Conservation (phyloP, 2,888 invertebrate species). For the Hydropsyche betteni region DNA sequence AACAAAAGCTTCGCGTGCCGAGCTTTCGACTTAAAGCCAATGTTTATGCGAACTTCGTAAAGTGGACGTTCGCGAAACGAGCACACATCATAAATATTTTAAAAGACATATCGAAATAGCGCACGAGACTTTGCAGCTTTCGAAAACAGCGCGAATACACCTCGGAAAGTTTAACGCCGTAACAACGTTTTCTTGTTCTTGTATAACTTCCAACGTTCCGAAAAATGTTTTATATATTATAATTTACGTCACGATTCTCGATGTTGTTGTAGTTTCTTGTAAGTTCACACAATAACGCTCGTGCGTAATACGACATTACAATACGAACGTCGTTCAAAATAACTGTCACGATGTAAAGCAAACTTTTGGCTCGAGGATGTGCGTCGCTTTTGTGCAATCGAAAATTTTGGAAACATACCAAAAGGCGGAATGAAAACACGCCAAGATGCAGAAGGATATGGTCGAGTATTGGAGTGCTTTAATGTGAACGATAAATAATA, state of each 20-base stretch:
- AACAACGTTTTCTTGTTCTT: too few relatives aligned
- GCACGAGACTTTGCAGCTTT: not conserved
- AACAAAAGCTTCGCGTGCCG: not conserved
- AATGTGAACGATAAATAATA: too few relatives aligned
- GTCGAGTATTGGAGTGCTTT: too few relatives aligned
- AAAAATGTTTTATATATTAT: too few relatives aligned
- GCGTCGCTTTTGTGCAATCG: not conserved
- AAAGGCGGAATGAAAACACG: not conserved
- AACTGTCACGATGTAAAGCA: too few relatives aligned
- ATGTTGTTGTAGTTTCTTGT: too few relatives aligned
- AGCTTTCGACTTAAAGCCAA: not conserved
- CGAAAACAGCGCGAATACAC: not conserved
- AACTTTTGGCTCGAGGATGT: not conserved
- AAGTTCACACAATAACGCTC: too few relatives aligned
- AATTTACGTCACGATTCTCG: too few relatives aligned
- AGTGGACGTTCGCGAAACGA: not conserved
- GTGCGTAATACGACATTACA: too few relatives aligned
- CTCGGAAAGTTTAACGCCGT: not conserved
- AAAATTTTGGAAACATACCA: conserved; percentile 1
- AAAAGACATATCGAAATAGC: not conserved
- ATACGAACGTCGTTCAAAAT: too few relatives aligned
- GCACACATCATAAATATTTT: not conserved
- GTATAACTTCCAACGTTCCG: too few relatives aligned
- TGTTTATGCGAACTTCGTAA: too few relatives aligned
- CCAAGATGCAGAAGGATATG: not conserved